Base-by-base conservation (phyloP, 2,113 vertebrate genomes). In the Mus spicilegus region DNA sequence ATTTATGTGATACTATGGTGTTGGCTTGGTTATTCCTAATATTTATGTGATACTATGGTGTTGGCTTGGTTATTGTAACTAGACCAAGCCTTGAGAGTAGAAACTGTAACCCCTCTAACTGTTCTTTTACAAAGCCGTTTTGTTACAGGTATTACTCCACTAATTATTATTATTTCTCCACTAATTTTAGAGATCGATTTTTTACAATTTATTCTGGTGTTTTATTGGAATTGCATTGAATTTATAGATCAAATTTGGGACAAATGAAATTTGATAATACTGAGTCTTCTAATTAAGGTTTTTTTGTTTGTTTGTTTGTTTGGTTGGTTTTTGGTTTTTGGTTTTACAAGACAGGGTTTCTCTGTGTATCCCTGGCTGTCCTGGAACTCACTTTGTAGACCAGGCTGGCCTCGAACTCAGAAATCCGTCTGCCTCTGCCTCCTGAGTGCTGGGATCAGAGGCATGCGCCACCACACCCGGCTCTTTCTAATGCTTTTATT, bases 151-250 rank as follows among this genome's bases (percentile, higher is more conserved):
- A 82, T 51, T 87, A 65, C 49, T 67, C 7, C 42, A 42, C 42
- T 42, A 42, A 42, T 42, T 42, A 42, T 42, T 42, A 42, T 42
- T 42, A 77, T 76, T 49, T 77, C 73, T 86, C 56, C 46, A 19
- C 51, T 54, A 92, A 75, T 51, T 76, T 86, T 76, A 76, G 81
- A 86, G 75, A 26, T 22, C 42, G 33, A 6, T 33, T 69, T 69
- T 86, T 87, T 93, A 30, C 4, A 67, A 58, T 87, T 93, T 93
- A 65, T 75, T 75, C 24, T 92, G 39, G 26, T 84, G 4, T 91
- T 63, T 42, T 63, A 5, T 58, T 58, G 65, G 26, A 58, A 82
- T 82, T 72, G 51, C 28, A 46, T 46, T 77, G 69, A 33, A 70
- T 70, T 28, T 61, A 72, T 81, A 77, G 65, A 51, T 77, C n/a